Percentiles rank a stretch among this genome's conserved stretches.
phyloP scores from a whole-genome alignment of 2,797 vertebrate species.

The Characodon lateralis region DNA sequence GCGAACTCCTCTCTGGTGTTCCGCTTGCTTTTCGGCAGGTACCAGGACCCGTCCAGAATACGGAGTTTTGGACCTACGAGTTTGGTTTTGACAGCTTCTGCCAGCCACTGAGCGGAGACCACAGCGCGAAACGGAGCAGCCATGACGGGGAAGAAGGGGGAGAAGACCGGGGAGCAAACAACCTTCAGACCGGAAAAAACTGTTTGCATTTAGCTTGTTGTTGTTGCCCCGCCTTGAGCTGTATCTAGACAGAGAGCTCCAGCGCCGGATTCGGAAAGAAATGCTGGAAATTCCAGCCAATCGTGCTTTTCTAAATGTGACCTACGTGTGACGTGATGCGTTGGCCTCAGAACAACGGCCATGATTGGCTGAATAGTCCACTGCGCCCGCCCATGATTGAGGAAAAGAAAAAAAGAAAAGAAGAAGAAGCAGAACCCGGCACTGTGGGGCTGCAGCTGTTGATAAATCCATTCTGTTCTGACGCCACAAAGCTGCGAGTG shows the following conservation, averaged over 20 bases:
- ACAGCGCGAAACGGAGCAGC: slow-evolving; percentile 82
- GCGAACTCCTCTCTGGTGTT: slow-evolving; percentile 85
- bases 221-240: background rate
- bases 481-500: no score
- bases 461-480: no score
- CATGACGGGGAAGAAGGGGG: slow-evolving; percentile 71
- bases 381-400: no score
- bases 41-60: slow-evolving; percentile 82
- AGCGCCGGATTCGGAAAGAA: no score
- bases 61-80: slow-evolving; percentile 81
- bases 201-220: background rate
- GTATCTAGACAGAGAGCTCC: background rate
- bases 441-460: no score
- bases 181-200: background rate
- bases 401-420: no score
- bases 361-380: no score
- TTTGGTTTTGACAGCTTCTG: slow-evolving; percentile 79
- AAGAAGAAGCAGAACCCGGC: no score
- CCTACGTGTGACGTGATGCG: no score
- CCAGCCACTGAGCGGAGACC: slow-evolving; percentile 88
- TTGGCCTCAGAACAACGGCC: no score
- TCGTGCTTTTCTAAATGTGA: no score
- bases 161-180: background rate
- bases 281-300: no score
- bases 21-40: slow-evolving; percentile 84